Evolutionary conservation across 1,140 invertebrate genomes (phyloP).

Genomic region (Oryctes rhinoceros): DNA sequence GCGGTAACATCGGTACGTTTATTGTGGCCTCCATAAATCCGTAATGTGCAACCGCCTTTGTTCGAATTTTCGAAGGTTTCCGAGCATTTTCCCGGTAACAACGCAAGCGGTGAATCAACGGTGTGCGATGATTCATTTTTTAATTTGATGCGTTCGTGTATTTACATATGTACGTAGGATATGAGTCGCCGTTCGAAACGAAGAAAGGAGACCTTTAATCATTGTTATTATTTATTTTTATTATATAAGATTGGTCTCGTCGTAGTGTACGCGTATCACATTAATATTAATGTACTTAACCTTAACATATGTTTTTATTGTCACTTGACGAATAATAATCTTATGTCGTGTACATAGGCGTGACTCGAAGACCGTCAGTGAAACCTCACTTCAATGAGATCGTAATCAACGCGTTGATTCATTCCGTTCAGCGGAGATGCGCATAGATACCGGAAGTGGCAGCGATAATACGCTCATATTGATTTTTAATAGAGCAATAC

Average conservation of each 20-base stretch:
- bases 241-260: conserved; percentile 7
- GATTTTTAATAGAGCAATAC: too few relatives aligned
- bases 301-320: conserved; percentile 14
- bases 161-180: background rate
- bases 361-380: too few relatives aligned
- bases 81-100: background rate
- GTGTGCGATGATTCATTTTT: background rate
- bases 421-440: too few relatives aligned
- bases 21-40: background rate
- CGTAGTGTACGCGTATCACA: background rate
- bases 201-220: background rate
- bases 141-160: background rate
- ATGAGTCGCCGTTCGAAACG: background rate
- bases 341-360: background rate
- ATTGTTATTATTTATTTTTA: conserved; percentile 23
- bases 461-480: too few relatives aligned
- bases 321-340: background rate
- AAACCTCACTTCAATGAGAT: background rate
- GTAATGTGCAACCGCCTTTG: background rate
- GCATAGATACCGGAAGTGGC: too few relatives aligned
- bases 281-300: background rate
- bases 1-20: too few relatives aligned
- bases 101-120: background rate
- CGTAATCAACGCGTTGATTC: background rate
- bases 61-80: background rate